These are phyloP conservation scores for Neopipo cinnamomea DNA, from an alignment of 2,113 vertebrate genomes.

Conservation along the genomic window DNA sequence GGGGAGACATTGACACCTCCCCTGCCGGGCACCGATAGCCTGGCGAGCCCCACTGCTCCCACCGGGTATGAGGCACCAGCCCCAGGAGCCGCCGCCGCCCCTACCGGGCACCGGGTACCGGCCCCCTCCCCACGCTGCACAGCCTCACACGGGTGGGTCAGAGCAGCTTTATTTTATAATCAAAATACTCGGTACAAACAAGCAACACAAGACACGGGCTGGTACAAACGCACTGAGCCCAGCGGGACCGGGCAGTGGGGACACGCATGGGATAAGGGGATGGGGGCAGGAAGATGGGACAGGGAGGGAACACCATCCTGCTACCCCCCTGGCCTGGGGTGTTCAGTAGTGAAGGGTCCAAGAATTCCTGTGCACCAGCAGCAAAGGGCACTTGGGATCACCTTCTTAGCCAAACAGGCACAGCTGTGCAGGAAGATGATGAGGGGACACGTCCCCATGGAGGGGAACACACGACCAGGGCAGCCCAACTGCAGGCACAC, in stretches of 20 bases:
- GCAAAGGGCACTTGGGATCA: fast-evolving
- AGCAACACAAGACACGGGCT: background rate
- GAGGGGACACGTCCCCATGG: fast-evolving
- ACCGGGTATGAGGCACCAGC: background rate
- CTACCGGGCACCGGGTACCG: background rate
- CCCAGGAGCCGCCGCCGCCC: background rate
- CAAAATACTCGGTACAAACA: slow-evolving; percentile 63
- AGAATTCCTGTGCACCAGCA: fast-evolving
- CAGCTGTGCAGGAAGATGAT: background rate
- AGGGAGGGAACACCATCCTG: background rate
- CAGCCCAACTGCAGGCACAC: background rate
- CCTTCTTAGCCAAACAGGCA: fast-evolving
- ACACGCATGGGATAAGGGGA: fast-evolving
- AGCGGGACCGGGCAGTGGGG: background rate
- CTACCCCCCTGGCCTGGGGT: fast-evolving
- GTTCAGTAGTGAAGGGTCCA: background rate
- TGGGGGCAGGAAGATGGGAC: fast-evolving
- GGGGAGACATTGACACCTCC: too few species aligned
- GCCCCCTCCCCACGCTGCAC: background rate
- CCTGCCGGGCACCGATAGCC: background rate
- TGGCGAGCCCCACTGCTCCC: background rate
- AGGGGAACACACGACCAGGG: fast-evolving
- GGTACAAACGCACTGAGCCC: background rate
- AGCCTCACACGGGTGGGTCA: background rate
- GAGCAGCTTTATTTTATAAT: slow-evolving; percentile 59